Conservation (phyloP, 2,888 invertebrate species). For the Congeria kusceri region DNA sequence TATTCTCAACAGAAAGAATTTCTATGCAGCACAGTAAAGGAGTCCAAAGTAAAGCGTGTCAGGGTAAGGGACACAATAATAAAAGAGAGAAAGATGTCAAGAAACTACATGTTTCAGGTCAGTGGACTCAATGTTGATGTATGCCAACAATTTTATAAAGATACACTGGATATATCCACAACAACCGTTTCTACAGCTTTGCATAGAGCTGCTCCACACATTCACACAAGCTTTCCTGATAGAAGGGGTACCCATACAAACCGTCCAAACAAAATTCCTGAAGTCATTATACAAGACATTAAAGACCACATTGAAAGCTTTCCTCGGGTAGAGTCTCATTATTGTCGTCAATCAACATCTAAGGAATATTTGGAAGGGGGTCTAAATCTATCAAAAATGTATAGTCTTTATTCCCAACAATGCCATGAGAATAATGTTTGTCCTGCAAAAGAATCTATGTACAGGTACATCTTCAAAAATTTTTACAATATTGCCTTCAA, state of each 20-base stretch:
- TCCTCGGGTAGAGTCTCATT: conserved; percentile 51
- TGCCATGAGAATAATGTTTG: conserved; percentile 22
- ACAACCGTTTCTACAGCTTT: too few species aligned
- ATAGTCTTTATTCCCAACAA: conserved; percentile 46
- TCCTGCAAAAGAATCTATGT: conserved; percentile 32
- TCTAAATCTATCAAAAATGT: conserved; percentile 54
- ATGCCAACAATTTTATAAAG: conserved; percentile 11
- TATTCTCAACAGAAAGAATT: conserved; percentile 7
- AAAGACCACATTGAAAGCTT: conserved; percentile 42
- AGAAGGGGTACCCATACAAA: conserved; percentile 17
- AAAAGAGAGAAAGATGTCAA: conserved; percentile 4
- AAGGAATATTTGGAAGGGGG: conserved; percentile 43
- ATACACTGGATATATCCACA: conserved; percentile 15
- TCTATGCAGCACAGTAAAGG: conserved; percentile 5
- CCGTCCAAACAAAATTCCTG: conserved; percentile 38
- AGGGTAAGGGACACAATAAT: background rate
- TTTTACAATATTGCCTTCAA: conserved; percentile 58
- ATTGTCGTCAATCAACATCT: conserved; percentile 46
- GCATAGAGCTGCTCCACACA: too few species aligned
- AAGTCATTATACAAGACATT: conserved; percentile 18
- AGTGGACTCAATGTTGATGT: conserved; percentile 8
- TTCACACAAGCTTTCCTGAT: too few species aligned
- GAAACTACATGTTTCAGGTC: conserved; percentile 9
- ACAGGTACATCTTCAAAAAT: conserved; percentile 43
- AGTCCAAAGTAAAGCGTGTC: too few species aligned